Conservation (phyloP, 2,888 invertebrate species). For the Cephus sareptanus region DNA sequence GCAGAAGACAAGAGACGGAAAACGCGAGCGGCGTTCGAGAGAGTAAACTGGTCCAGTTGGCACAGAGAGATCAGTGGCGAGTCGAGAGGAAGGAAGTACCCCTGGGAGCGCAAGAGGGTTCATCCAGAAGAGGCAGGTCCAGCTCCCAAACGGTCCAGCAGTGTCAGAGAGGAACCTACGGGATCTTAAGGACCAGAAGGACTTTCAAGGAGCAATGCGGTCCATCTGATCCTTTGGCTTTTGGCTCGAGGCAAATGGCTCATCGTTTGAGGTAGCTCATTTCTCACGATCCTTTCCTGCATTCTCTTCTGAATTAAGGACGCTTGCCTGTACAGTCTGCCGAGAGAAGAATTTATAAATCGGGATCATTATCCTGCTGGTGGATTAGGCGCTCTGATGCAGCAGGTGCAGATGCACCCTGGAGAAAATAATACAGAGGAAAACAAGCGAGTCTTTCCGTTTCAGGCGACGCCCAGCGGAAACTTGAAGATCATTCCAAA, state of each 20-base stretch:
- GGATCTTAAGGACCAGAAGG: neutral
- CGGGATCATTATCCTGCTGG: neutral
- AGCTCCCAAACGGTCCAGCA: neutral
- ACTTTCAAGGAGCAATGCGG: constrained; percentile 36
- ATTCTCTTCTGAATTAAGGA: neutral
- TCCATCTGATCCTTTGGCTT: constrained; percentile 33
- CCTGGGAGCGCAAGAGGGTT: neutral
- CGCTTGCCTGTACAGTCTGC: neutral
- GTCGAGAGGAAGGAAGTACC: neutral
- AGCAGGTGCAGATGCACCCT: constrained; percentile 41
- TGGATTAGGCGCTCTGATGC: constrained; percentile 40
- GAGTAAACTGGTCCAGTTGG: constrained; percentile 17
- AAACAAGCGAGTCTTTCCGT: constrained; percentile 69
- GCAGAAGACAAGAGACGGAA: constrained; percentile 33
- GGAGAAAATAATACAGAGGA: constrained; percentile 34
- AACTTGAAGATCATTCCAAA: constrained; percentile 77
- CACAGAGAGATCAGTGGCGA: neutral
- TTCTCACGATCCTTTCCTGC: neutral
- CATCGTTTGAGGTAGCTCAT: constrained; percentile 39
- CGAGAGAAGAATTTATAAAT: neutral
- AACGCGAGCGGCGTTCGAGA: constrained; percentile 45
- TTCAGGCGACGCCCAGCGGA: constrained; percentile 76
- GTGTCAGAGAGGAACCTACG: neutral
- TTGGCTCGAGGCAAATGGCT: constrained; percentile 45
- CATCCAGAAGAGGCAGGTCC: neutral